These are phyloP conservation scores for Drosophila heteroneura DNA, from an alignment of 2,888 invertebrate species.

Conservation along the genomic window DNA sequence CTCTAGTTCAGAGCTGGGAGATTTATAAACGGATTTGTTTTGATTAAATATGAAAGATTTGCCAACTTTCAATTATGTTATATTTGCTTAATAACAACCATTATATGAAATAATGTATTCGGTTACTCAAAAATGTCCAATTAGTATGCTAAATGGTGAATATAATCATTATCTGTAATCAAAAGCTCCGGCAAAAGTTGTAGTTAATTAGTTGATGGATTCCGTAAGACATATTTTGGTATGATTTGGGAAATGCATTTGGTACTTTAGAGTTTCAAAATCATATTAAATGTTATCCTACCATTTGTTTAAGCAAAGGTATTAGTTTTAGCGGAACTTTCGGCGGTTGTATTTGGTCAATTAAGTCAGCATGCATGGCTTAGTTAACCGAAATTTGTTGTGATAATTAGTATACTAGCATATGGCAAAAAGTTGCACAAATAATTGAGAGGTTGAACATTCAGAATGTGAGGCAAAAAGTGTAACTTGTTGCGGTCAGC, in stretches of 20 bases:
- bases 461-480: constrained; percentile 26
- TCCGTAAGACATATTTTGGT: not conserved
- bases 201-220: not conserved
- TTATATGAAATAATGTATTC: not conserved
- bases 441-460: constrained; percentile 16
- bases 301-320: not conserved
- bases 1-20: not conserved
- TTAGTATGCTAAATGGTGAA: not conserved
- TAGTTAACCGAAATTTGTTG: not conserved
- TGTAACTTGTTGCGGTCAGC: constrained; percentile 62
- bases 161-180: not conserved
- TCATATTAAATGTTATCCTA: not conserved
- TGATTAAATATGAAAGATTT: not conserved
- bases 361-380: not conserved
- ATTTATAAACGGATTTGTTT: not conserved
- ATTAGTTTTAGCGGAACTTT: not conserved
- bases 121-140: not conserved
- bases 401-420: constrained; percentile 5
- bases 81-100: not conserved
- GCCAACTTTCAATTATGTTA: not conserved
- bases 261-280: not conserved
- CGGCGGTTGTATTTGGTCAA: not conserved
- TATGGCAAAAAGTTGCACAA: constrained; percentile 16
- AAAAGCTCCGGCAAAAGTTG: not conserved
- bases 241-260: not conserved